phyloP scores from a whole-genome alignment of 2,797 vertebrate species.

The Chiroxiphia lanceolata region DNA sequence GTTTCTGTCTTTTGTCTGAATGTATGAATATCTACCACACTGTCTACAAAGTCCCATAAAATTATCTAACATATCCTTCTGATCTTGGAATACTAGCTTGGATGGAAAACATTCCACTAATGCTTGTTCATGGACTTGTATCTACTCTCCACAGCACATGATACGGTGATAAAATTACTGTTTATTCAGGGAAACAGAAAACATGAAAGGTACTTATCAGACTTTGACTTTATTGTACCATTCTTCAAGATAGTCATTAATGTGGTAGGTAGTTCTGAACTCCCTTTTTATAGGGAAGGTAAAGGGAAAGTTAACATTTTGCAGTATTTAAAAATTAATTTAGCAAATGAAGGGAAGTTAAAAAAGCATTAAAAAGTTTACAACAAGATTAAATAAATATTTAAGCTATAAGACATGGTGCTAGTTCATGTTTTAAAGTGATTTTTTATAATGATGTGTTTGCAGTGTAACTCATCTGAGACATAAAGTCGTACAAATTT shows the following conservation, averaged over 20 bases:
- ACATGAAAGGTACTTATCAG: not conserved
- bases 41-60: not conserved
- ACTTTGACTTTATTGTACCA: not conserved
- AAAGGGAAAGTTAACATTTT: not conserved
- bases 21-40: not conserved
- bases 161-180: not conserved
- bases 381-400: not conserved
- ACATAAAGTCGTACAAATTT: not conserved
- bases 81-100: not conserved
- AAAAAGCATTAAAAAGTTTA: not conserved
- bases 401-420: not conserved
- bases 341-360: not conserved
- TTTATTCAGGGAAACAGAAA: not conserved
- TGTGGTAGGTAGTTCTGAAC: not conserved
- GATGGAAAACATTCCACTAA: not conserved
- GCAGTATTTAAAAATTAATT: not conserved
- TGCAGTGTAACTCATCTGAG: not conserved
- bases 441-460: not conserved
- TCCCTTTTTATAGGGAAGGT: not conserved
- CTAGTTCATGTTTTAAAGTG: not conserved
- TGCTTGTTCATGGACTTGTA: not conserved
- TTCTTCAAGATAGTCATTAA: not conserved
- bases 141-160: not conserved
- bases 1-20: not conserved
- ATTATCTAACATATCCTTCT: not conserved